Evolutionary conservation across 2,113 vertebrate species (phyloP).

Genomic region (Gymnobelideus leadbeateri): DNA sequence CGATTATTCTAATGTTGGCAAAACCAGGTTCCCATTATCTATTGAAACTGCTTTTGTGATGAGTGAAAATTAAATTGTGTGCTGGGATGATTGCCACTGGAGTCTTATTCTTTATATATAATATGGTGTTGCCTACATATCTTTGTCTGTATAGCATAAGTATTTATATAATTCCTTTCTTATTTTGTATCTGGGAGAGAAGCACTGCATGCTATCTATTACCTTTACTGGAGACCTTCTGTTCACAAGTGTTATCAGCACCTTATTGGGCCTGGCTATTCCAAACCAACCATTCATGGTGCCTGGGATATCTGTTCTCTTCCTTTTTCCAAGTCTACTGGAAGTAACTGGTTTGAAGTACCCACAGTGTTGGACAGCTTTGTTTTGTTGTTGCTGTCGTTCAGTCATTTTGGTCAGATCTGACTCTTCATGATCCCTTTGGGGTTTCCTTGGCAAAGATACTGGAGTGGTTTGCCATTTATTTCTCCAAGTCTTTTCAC

Average conservation of each 20-base stretch:
- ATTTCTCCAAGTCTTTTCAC: not conserved
- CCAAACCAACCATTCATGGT: not conserved
- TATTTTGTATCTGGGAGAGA: not conserved
- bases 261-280: not conserved
- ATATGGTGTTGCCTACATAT: not conserved
- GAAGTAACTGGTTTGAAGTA: not conserved
- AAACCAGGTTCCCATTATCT: slow-evolving; percentile 45
- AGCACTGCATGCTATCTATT: not conserved
- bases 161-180: not conserved
- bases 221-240: not conserved
- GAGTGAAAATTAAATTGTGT: slow-evolving; percentile 66
- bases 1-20: slow-evolving; percentile 62
- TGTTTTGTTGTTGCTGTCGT: not conserved
- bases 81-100: slow-evolving; percentile 31
- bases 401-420: not conserved
- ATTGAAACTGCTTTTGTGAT: slow-evolving; percentile 57
- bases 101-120: not conserved
- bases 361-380: not conserved
- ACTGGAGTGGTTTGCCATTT: not conserved
- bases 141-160: slow-evolving; percentile 5
- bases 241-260: slow-evolving; percentile 10
- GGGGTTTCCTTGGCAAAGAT: not conserved
- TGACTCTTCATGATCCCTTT: not conserved
- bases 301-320: not conserved
- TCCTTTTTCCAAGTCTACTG: not conserved